phyloP scores from a whole-genome alignment of 2,888 invertebrate genomes.

The Salpingus planirostris region DNA sequence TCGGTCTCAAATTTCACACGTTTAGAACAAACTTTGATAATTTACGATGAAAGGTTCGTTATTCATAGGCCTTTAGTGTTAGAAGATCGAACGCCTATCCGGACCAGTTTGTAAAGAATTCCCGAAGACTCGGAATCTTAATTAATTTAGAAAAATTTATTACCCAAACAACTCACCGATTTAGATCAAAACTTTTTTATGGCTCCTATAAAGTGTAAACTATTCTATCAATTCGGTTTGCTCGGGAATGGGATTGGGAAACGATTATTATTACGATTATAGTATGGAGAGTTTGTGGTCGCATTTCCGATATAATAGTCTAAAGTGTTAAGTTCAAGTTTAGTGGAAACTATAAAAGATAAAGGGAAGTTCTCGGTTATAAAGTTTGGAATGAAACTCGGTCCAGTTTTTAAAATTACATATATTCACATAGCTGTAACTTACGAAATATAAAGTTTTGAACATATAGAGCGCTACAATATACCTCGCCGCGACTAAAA shows the following conservation, averaged over 20 bases:
- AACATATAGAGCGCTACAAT: conserved; percentile 30
- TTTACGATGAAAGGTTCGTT: conserved; percentile 33
- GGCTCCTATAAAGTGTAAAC: background rate
- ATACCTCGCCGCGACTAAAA: conserved; percentile 24
- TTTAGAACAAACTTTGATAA: conserved; percentile 34
- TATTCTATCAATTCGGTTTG: background rate
- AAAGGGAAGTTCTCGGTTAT: no score
- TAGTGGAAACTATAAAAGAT: no score
- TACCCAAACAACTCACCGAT: no score
- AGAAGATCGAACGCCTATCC: conserved; percentile 29
- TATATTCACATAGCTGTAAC: conserved; percentile 35
- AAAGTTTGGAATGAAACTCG: no score
- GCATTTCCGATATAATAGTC: no score
- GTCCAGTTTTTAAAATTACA: conserved; percentile 26
- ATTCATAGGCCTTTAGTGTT: conserved; percentile 32
- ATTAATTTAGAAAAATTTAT: conserved; percentile 1
- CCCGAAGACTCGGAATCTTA: conserved; percentile 3
- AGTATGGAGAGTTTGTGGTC: no score
- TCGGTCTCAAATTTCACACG: conserved; percentile 35
- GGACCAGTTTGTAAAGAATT: conserved; percentile 20
- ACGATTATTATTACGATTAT: no score
- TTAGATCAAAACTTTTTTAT: no score
- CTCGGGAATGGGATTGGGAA: no score
- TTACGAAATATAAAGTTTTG: conserved; percentile 34
- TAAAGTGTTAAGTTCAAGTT: no score